These are phyloP conservation scores for Drosophila kanekoi DNA, from an alignment of 2,888 invertebrate species.

Conservation along the genomic window DNA sequence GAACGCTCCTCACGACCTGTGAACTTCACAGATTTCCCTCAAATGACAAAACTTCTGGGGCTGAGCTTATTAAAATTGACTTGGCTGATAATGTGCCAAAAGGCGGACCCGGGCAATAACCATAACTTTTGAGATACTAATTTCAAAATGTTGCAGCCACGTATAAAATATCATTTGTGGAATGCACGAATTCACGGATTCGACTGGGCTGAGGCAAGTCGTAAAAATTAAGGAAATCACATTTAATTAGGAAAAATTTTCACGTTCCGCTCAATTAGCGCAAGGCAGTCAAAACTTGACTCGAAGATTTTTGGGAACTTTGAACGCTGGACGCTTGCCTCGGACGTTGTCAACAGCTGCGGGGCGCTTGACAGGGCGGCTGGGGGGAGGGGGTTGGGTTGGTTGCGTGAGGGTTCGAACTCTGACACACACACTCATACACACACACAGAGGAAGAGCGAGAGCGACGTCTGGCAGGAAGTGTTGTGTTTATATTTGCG, in stretches of 20 bases:
- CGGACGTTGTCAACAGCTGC: constrained; percentile 67
- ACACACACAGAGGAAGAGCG: neutral
- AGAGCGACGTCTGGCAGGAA: constrained; percentile 47
- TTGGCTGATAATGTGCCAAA: constrained; percentile 57
- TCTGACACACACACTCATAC: neutral
- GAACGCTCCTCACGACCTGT: constrained; percentile 11
- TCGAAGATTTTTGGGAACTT: constrained; percentile 52
- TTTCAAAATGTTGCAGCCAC: constrained; percentile 74
- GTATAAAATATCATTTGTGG: constrained; percentile 58
- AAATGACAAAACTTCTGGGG: constrained; percentile 36
- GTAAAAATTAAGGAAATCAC: constrained; percentile 75
- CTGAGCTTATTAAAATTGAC: constrained; percentile 70
- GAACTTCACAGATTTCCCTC: constrained; percentile 7
- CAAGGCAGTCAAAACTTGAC: constrained; percentile 38
- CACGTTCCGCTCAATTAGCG: constrained; percentile 78
- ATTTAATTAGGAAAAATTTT: constrained; percentile 79
- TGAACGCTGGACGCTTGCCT: constrained; percentile 60
- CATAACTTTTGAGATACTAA: constrained; percentile 75
- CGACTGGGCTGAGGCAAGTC: constrained; percentile 41
- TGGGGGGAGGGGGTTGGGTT: constrained; percentile 5
- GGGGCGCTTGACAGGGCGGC: constrained; percentile 18
- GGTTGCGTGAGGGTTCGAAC: too few species aligned
- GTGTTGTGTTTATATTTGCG: constrained; percentile 71
- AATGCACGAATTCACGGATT: constrained; percentile 32
- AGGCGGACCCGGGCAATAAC: constrained; percentile 45